Percentiles rank a stretch among this genome's conserved stretches.
These are phyloP conservation scores for Drosophila fulvimacula DNA, from an alignment of 2,888 invertebrate genomes.

Conservation along the genomic window DNA sequence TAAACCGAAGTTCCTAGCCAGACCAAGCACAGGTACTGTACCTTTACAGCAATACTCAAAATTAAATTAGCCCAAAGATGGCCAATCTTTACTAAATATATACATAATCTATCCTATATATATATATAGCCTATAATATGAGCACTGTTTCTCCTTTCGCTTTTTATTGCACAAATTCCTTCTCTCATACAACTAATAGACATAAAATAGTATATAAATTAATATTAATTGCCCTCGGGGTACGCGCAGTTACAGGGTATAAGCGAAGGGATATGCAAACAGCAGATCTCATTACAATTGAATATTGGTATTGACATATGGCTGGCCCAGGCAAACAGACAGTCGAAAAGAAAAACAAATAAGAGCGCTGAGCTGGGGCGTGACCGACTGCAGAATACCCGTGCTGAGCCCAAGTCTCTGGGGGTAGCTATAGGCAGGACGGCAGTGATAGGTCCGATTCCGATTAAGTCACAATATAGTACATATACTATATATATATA, in stretches of 20 bases:
- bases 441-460: no score
- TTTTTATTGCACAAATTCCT: neutral
- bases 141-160: rapidly evolving
- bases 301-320: constrained; percentile 4
- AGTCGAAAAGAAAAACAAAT: neutral
- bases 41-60: neutral
- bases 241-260: constrained; percentile 1
- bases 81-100: neutral
- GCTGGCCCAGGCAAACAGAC: neutral
- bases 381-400: neutral
- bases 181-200: neutral
- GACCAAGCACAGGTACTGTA: neutral
- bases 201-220: neutral
- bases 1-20: no score
- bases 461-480: no score
- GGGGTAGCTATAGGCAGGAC: no score
- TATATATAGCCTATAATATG: neutral
- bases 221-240: neutral
- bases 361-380: neutral
- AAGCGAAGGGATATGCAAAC: neutral
- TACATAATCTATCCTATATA: rapidly evolving
- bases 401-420: no score
- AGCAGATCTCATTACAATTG: constrained; percentile 12
- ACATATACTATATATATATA: no score
- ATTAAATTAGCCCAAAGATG: neutral